Evolutionary conservation across 2,113 vertebrate genomes (phyloP).

Genomic region (Chloropsis cyanopogon): DNA sequence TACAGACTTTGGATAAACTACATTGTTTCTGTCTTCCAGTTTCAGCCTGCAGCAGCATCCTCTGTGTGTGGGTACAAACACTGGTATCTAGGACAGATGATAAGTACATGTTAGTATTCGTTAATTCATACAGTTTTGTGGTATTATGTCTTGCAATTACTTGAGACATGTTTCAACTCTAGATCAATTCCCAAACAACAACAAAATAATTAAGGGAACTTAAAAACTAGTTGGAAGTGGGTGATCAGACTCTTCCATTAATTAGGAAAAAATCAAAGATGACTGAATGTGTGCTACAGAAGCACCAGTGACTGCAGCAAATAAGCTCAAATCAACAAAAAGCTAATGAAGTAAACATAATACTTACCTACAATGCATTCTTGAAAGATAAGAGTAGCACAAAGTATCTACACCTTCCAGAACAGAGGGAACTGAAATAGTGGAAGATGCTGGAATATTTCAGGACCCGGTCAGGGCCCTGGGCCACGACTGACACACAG

Average conservation of each 20-base stretch:
- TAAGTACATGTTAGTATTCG: not conserved
- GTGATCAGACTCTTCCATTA: slow-evolving; percentile 28
- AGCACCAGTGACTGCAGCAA: not conserved
- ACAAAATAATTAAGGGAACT: not conserved
- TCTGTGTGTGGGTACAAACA: not conserved
- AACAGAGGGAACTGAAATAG: not conserved
- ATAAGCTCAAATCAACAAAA: slow-evolving; percentile 19
- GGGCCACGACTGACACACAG: not conserved
- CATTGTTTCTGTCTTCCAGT: not conserved
- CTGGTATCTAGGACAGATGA: not conserved
- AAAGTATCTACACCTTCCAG: not conserved
- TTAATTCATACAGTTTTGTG: slow-evolving; percentile 10
- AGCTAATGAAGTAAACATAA: not conserved
- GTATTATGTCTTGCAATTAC: not conserved
- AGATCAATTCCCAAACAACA: slow-evolving; percentile 13
- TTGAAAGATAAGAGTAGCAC: not conserved
- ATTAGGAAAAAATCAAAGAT: slow-evolving; percentile 13
- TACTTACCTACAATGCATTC: not conserved
- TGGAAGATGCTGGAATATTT: not conserved
- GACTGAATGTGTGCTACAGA: not conserved
- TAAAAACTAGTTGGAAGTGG: not conserved
- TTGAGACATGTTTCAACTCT: not conserved
- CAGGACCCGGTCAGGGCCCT: not conserved
- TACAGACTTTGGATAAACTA: not conserved
- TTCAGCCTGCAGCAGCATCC: not conserved